A percentile compares a stretch with the other conserved stretches of the same genome.
Evolutionary conservation across 2,888 invertebrate species (phyloP).

Genomic region (Metopia argyrocephala): DNA sequence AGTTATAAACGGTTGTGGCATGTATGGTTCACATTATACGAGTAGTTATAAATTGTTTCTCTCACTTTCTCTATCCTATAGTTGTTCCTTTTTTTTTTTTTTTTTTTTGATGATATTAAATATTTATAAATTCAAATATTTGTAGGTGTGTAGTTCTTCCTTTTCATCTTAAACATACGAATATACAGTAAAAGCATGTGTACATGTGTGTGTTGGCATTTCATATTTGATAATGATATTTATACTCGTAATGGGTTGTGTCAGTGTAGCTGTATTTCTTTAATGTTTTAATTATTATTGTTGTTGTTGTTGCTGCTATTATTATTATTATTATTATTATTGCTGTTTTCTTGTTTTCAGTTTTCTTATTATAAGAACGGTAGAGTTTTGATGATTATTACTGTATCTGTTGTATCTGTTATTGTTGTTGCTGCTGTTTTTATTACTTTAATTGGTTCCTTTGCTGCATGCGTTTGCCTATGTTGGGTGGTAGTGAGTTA

Average conservation of each 20-base stretch:
- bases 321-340: not conserved
- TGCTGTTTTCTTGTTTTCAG: not conserved
- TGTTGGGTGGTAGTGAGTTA: too few species aligned
- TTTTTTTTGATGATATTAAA: too few species aligned
- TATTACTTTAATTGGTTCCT: not conserved
- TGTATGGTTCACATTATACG: too few species aligned
- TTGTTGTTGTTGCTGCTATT: not conserved
- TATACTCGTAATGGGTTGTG: not conserved
- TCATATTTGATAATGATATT: not conserved
- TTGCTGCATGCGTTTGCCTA: too few species aligned
- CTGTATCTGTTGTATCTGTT: not conserved
- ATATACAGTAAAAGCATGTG: too few species aligned
- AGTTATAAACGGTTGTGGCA: too few species aligned
- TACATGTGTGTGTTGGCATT: not conserved
- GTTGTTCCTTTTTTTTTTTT: too few species aligned
- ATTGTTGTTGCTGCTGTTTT: conserved; percentile 28
- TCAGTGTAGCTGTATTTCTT: not conserved
- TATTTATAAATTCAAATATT: too few species aligned
- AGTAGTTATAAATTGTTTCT: too few species aligned
- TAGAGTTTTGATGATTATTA: not conserved
- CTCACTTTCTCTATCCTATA: too few species aligned
- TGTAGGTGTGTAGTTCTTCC: too few species aligned
- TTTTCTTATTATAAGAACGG: not conserved
- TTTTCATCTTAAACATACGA: too few species aligned
- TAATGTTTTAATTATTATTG: not conserved